These are phyloP conservation scores for Aelia acuminata DNA, from an alignment of 2,888 invertebrate genomes.

Conservation along the genomic window DNA sequence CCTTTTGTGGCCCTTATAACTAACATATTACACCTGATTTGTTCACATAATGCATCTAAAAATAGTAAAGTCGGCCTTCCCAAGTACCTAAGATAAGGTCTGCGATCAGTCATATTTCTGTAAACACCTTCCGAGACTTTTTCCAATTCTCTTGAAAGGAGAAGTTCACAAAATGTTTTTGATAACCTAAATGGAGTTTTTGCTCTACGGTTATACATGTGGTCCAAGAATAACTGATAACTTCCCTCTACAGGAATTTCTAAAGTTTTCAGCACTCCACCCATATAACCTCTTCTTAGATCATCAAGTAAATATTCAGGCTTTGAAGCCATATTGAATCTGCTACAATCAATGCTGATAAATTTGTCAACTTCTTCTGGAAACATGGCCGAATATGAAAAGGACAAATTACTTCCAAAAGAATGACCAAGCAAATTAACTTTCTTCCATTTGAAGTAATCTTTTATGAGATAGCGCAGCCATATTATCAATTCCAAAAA, in stretches of 20 bases:
- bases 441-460: constrained; percentile 74
- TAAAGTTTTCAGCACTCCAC: constrained; percentile 2
- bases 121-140: not conserved
- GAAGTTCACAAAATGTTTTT: not conserved
- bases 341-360: constrained; percentile 69
- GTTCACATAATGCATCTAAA: constrained; percentile 47
- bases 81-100: constrained; percentile 13
- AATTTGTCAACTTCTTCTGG: constrained; percentile 76
- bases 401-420: constrained; percentile 71
- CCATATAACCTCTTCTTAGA: constrained; percentile 39
- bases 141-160: constrained; percentile 39
- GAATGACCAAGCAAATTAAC: constrained; percentile 80
- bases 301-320: constrained; percentile 21
- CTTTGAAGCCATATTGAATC: constrained; percentile 61
- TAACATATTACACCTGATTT: constrained; percentile 72
- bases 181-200: not conserved
- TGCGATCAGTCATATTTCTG: not conserved
- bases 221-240: constrained; percentile 11
- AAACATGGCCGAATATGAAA: constrained; percentile 75
- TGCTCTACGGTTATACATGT: not conserved
- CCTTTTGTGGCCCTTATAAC: constrained; percentile 74
- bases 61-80: constrained; percentile 33
- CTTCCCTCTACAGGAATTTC: constrained; percentile 6
- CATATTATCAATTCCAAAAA: constrained; percentile 70
- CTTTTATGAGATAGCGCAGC: constrained; percentile 65